A percentile compares a stretch with the other conserved stretches of the same genome.
phyloP scores from a whole-genome alignment of 2,797 vertebrate species.

The Cyclura pinguis region DNA sequence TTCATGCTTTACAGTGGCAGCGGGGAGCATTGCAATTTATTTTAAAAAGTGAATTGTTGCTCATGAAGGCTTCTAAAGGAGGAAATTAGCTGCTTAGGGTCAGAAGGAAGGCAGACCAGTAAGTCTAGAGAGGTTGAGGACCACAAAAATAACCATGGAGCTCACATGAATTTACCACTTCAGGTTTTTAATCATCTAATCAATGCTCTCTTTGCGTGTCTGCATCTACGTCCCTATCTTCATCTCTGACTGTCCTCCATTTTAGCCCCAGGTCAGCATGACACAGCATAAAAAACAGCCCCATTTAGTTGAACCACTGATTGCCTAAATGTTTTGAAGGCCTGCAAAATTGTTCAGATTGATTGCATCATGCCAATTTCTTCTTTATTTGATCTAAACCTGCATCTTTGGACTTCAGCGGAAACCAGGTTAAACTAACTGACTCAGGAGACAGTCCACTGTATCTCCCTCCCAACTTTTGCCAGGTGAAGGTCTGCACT shows the following conservation, averaged over 20 bases:
- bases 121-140: too few relatives aligned
- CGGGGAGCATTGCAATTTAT: too few relatives aligned
- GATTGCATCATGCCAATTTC: background rate
- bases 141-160: too few relatives aligned
- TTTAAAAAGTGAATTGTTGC: too few relatives aligned
- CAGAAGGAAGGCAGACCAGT: too few relatives aligned
- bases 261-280: slow-evolving; percentile 27
- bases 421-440: background rate
- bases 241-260: background rate
- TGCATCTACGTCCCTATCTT: too few relatives aligned
- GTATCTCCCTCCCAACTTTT: background rate
- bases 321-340: slow-evolving; percentile 35
- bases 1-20: too few relatives aligned
- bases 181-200: too few relatives aligned
- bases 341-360: slow-evolving; percentile 18
- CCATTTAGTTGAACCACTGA: slow-evolving; percentile 21
- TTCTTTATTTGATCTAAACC: background rate
- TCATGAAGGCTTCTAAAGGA: too few relatives aligned
- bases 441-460: background rate
- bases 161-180: too few relatives aligned
- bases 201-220: too few relatives aligned
- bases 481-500: background rate
- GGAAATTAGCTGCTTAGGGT: too few relatives aligned
- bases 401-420: background rate
- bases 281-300: slow-evolving; percentile 14